Base-by-base conservation (phyloP, 2,888 invertebrate genomes). In the Cephalotes varians region DNA sequence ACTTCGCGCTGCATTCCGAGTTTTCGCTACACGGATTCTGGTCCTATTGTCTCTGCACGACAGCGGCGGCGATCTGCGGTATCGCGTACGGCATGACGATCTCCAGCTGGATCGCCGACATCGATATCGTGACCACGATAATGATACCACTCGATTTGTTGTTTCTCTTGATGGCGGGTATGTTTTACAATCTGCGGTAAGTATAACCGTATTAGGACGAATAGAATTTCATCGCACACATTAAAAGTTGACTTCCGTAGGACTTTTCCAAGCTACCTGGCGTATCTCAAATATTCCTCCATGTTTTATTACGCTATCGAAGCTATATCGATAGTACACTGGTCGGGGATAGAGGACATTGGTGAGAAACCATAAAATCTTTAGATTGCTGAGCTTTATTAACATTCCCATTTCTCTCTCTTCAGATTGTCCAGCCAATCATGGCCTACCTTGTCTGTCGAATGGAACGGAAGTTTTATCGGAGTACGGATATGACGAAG, bases 261-360 rank as follows among this genome's bases (percentile, higher is more conserved):
- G 0, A 94, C 95, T 0, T 81, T 96, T 10, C 95, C 95, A 0
- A 25, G 86, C 1, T 95, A 95, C 94, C 87, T 95, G 65, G 89
- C 91, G 37, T 95, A 95, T 0, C 81, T 95, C 40, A 95, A 95
- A 90, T 95, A 95, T 89, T 80, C 95, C 37, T 96, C 96, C 0
- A 95, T 96, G 82, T 96, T 96, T 92, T 96, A 95, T 92, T 96
- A 95, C 91, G 91, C 94, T 0, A 95, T 95, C 94, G 96, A 96
- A 74, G 95, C 95, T 0, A 86, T 96, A n/a, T 95, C 95, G 85
- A 95, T 95, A 83, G 93, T 95, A 40, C 95, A 95, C 87, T 96
- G 96, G 95, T 92, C 95, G 21, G 94, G 95, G 86, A 95, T 96
- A 85, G 94, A 94, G 4, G 74, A 89, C 40, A 95, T 96, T 21